Conservation (phyloP, 2,797 vertebrate genomes). For the Pseudotriccus pelzelni region DNA sequence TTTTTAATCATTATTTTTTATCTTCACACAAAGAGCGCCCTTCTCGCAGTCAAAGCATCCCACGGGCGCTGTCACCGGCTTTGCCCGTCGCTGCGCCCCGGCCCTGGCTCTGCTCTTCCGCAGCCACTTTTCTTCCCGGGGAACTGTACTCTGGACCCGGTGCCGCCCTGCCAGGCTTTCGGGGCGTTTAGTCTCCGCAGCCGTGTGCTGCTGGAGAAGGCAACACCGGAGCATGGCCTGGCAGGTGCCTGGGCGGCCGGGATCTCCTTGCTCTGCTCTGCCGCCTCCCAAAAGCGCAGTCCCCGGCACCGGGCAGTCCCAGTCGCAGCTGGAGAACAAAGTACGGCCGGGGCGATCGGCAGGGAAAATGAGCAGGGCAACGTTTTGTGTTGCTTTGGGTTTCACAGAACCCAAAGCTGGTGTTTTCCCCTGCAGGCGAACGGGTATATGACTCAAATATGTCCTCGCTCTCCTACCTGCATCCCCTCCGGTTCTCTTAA, state of each 20-base stretch:
- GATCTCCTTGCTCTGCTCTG: neutral
- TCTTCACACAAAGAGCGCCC: neutral
- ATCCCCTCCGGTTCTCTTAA: neutral
- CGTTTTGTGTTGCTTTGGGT: neutral
- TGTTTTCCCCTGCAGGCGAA: neutral
- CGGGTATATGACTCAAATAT: neutral
- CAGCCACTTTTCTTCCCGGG: neutral
- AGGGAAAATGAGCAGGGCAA: neutral
- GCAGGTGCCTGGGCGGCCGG: slow-evolving; percentile 25
- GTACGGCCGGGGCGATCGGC: neutral
- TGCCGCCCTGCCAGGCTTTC: neutral
- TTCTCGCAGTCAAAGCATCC: slow-evolving; percentile 2
- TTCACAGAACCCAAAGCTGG: neutral
- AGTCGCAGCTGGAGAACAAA: neutral
- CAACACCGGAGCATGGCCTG: neutral
- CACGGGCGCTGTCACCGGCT: neutral
- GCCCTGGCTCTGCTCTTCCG: neutral
- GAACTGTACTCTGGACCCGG: neutral
- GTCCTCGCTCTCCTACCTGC: neutral
- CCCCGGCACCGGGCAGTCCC: neutral
- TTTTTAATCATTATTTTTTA: neutral
- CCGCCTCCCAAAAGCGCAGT: neutral
- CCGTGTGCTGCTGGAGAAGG: neutral
- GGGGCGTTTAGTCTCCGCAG: neutral
- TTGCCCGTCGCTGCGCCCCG: neutral